Evolutionary conservation across 2,113 vertebrate species (phyloP).

Genomic region (Muntiacus muntjak): DNA sequence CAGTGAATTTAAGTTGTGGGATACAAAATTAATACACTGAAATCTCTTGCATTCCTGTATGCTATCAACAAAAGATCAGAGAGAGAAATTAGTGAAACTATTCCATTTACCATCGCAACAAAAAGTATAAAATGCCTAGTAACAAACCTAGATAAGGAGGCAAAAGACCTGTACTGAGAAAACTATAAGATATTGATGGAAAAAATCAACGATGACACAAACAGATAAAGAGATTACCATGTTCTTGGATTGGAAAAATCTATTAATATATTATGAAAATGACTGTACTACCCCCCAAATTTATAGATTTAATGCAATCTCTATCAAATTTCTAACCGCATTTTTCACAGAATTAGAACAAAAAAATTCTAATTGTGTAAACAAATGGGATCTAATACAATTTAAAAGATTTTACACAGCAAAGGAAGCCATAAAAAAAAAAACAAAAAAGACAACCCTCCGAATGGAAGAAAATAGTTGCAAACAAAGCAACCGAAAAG

Average conservation of each 20-base stretch:
- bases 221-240: neutral
- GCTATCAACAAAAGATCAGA: neutral
- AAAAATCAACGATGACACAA: neutral
- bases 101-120: neutral
- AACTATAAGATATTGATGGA: neutral
- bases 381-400: neutral
- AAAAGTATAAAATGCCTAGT: neutral
- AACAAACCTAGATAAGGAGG: neutral
- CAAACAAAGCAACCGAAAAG: neutral
- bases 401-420: neutral
- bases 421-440: neutral
- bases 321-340: neutral
- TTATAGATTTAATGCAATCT: neutral
- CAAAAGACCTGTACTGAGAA: neutral
- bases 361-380: neutral
- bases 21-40: neutral
- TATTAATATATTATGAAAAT: neutral
- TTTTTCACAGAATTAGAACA: neutral
- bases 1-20: neutral
- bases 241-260: neutral
- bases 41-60: neutral
- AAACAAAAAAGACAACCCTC: neutral
- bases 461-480: neutral
- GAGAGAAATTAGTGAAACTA: neutral
- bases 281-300: neutral